phyloP scores from a whole-genome alignment of 2,797 vertebrate genomes.

The Pseudotriccus pelzelni region DNA sequence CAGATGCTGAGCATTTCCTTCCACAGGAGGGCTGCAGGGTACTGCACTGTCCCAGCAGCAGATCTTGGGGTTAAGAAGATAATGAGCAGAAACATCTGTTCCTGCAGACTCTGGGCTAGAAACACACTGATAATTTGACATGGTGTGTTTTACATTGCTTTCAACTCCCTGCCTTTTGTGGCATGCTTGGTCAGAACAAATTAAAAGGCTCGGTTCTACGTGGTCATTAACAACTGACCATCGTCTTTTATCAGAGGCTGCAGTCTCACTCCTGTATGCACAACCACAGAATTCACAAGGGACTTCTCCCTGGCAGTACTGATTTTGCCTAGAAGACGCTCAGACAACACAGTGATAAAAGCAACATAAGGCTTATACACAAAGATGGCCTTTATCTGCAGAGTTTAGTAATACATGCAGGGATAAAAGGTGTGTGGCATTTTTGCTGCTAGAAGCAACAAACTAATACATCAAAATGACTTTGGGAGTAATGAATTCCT shows the following conservation, averaged over 20 bases:
- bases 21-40: neutral
- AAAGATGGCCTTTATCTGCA: neutral
- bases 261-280: neutral
- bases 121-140: neutral
- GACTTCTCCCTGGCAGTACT: neutral
- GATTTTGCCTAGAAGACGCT: neutral
- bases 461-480: neutral
- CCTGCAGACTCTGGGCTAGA: neutral
- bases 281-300: neutral
- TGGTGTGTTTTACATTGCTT: neutral
- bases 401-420: neutral
- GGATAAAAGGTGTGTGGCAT: neutral
- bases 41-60: neutral
- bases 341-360: neutral
- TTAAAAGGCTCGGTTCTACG: neutral
- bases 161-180: neutral
- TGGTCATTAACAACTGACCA: neutral
- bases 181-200: neutral
- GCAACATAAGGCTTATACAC: neutral
- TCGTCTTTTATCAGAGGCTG: neutral
- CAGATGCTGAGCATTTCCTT: slow-evolving; percentile 2
- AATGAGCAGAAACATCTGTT: neutral
- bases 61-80: neutral
- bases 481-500: neutral
- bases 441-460: neutral